phyloP scores from a whole-genome alignment of 2,888 invertebrate species.

The Drosophila lacicola region DNA sequence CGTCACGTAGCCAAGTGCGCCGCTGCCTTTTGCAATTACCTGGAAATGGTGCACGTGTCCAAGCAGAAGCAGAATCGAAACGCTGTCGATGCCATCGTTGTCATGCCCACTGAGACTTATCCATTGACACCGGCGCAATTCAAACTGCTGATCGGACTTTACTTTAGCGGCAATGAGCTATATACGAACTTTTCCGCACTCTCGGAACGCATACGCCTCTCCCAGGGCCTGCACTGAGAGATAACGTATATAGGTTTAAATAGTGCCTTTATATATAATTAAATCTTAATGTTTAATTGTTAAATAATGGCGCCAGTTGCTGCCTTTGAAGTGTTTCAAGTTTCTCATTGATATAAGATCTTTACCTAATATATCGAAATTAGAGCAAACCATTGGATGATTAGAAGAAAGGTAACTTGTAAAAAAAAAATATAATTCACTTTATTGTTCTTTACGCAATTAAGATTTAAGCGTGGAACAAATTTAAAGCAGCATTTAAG shows the following conservation, averaged over 20 bases:
- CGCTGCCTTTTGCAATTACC: slow-evolving; percentile 58
- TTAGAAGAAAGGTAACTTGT: background rate
- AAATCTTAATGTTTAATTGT: slow-evolving; percentile 15
- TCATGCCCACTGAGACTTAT: slow-evolving; percentile 56
- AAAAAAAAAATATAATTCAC: background rate
- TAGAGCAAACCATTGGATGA: slow-evolving; percentile 1
- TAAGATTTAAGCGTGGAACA: too few species aligned
- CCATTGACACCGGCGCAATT: slow-evolving; percentile 62
- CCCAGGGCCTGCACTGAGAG: slow-evolving; percentile 23
- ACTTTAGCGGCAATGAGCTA: slow-evolving; percentile 62
- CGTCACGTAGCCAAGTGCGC: slow-evolving; percentile 64
- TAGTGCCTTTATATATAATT: slow-evolving; percentile 4
- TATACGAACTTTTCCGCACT: slow-evolving; percentile 50
- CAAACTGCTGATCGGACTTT: slow-evolving; percentile 69
- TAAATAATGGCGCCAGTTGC: background rate
- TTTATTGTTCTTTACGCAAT: background rate
- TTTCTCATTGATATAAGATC: slow-evolving; percentile 9
- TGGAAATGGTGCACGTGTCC: slow-evolving; percentile 33
- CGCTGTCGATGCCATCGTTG: slow-evolving; percentile 51
- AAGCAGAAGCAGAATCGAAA: slow-evolving; percentile 9
- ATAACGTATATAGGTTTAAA: background rate
- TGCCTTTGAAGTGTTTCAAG: background rate
- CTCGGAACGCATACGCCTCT: slow-evolving; percentile 23
- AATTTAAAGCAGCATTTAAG: background rate
- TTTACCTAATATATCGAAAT: slow-evolving; percentile 3